Conservation (phyloP, 2,888 invertebrate genomes). For the Malthinus flaveolus region DNA sequence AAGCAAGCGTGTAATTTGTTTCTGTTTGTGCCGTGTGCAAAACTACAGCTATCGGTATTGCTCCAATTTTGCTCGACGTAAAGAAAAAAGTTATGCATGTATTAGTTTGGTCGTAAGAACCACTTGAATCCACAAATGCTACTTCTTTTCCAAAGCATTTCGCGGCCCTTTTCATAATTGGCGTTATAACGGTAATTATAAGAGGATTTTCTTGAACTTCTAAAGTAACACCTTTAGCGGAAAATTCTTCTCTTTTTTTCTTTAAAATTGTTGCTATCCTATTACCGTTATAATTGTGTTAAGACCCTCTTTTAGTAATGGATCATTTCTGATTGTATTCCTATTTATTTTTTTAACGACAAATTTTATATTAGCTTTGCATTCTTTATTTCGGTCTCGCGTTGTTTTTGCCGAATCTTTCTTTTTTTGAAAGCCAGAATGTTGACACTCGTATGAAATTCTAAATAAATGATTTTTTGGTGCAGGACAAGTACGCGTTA, state of each 20-base stretch:
- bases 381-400: too few species aligned
- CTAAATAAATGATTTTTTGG: too few species aligned
- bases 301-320: too few species aligned
- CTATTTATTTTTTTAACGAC: too few species aligned
- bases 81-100: constrained; percentile 26
- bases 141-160: constrained; percentile 16
- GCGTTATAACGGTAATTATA: constrained; percentile 23
- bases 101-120: constrained; percentile 24
- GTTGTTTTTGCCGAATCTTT: too few species aligned
- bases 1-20: constrained; percentile 19
- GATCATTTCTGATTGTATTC: too few species aligned
- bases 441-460: too few species aligned
- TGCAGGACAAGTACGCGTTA: too few species aligned
- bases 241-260: neutral
- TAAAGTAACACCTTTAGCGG: constrained; percentile 13
- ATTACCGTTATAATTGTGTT: too few species aligned
- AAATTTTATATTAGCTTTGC: too few species aligned
- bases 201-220: constrained; percentile 26
- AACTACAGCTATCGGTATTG: constrained; percentile 18
- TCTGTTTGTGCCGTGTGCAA: constrained; percentile 26
- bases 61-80: constrained; percentile 17
- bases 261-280: neutral
- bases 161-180: constrained; percentile 23
- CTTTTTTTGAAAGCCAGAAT: too few species aligned
- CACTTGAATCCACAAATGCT: constrained; percentile 30